A percentile compares a stretch with the other conserved stretches of the same genome.
Conservation (phyloP, 2,113 vertebrate species). For the Heteronetta atricapilla region DNA sequence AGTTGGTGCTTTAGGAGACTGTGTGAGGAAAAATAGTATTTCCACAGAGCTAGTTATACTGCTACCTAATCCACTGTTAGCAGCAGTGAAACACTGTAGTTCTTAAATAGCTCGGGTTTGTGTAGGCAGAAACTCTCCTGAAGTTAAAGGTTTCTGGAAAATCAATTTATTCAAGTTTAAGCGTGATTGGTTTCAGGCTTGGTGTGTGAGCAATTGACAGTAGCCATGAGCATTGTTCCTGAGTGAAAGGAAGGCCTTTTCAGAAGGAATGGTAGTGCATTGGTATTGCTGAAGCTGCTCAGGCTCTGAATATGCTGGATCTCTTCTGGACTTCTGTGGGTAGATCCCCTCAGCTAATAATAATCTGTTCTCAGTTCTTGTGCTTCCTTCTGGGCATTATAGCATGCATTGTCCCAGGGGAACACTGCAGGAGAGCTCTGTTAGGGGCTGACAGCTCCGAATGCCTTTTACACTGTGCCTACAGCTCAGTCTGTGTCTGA, state of each 20-base stretch:
- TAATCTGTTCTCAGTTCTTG: background rate
- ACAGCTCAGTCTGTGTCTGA: background rate
- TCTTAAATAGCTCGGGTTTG: background rate
- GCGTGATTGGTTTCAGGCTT: background rate
- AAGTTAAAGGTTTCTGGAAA: background rate
- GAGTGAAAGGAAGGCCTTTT: background rate
- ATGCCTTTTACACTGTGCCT: background rate
- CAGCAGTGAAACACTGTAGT: rapidly evolving
- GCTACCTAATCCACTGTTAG: rapidly evolving
- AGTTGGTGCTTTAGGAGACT: rapidly evolving
- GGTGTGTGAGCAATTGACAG: background rate
- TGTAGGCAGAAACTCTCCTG: background rate
- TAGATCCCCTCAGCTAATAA: background rate
- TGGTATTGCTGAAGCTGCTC: background rate
- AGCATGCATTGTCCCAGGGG: rapidly evolving
- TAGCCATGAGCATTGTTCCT: background rate
- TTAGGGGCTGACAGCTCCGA: too few species aligned
- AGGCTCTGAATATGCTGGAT: rapidly evolving
- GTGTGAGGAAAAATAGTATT: rapidly evolving
- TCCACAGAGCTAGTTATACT: rapidly evolving
- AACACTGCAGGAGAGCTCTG: background rate
- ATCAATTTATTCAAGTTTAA: background rate
- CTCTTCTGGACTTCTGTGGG: background rate
- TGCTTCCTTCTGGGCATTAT: rapidly evolving
- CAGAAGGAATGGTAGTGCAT: background rate